Evolutionary conservation across 2,113 vertebrate species (phyloP).

Genomic region (Apistogramma diplotaenia): DNA sequence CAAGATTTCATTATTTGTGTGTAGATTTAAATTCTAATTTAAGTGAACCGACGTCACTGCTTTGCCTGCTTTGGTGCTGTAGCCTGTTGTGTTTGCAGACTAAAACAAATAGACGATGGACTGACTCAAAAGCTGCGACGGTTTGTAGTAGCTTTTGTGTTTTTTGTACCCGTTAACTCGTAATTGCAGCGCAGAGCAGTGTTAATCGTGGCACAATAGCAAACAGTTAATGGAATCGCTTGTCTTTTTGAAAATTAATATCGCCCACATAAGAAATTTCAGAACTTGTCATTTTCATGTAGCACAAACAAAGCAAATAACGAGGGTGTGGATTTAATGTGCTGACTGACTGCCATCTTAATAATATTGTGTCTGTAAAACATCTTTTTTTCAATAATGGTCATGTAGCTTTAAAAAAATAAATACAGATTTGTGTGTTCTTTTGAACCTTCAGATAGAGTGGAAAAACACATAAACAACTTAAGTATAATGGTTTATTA

Average conservation of each 20-base stretch:
- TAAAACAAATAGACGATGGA: no score
- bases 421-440: background rate
- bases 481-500: slow-evolving; percentile 33
- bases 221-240: background rate
- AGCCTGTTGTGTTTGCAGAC: no score
- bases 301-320: background rate
- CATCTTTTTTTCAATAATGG: background rate
- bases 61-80: no score
- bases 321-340: background rate
- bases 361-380: background rate
- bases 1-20: background rate
- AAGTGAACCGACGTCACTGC: no score
- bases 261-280: background rate
- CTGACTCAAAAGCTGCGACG: background rate
- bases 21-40: background rate
- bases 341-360: background rate
- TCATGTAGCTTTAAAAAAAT: background rate
- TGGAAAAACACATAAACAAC: background rate
- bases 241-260: background rate
- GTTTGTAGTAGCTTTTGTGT: background rate
- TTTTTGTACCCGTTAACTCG: background rate
- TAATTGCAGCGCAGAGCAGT: background rate
- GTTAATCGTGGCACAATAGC: background rate
- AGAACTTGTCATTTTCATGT: background rate
- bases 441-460: background rate